Conservation (phyloP, 2,113 vertebrate species). For the Bufo gargarizans region DNA sequence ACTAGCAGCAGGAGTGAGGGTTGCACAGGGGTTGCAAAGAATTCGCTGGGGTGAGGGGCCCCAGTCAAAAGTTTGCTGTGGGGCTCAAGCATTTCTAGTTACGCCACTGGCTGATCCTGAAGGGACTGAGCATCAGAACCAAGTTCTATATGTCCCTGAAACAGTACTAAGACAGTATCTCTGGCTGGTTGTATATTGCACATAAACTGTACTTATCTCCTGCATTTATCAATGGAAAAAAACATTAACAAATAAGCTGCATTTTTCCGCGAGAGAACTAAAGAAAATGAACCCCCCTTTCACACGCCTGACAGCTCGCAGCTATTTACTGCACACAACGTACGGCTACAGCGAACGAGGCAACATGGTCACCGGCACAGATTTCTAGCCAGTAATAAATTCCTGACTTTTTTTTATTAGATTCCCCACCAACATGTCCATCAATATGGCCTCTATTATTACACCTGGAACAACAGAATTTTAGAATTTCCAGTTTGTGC, state of each 20-base stretch:
- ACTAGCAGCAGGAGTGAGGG: too few species aligned
- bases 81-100: too few species aligned
- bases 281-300: neutral
- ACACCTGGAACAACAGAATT: neutral
- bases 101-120: too few species aligned
- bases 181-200: neutral
- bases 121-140: too few species aligned
- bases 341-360: neutral
- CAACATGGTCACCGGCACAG: neutral
- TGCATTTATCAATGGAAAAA: too few species aligned
- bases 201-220: too few species aligned
- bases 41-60: too few species aligned
- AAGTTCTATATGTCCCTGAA: too few species aligned
- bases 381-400: slow-evolving; percentile 8
- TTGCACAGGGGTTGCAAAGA: too few species aligned
- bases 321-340: neutral
- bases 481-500: neutral
- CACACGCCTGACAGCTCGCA: neutral
- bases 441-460: neutral
- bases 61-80: too few species aligned
- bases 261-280: neutral
- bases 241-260: neutral
- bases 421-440: neutral
- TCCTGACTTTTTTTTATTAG: slow-evolving; percentile 1
- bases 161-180: too few species aligned